phyloP scores from a whole-genome alignment of 1,140 invertebrate genomes.

The Thaumatotibia leucotreta region DNA sequence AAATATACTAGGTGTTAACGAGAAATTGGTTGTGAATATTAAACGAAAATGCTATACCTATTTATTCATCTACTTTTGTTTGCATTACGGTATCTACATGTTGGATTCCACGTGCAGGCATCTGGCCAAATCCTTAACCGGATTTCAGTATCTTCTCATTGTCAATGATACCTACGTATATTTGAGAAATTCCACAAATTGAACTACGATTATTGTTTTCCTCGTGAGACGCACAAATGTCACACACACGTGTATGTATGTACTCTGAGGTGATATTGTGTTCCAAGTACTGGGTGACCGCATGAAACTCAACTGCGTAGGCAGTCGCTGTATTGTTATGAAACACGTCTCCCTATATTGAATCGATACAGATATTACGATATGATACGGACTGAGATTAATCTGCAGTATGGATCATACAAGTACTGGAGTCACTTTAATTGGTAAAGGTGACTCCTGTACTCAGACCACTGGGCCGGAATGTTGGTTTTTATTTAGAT shows the following conservation, averaged over 20 bases:
- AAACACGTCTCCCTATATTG: not conserved
- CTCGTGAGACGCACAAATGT: not conserved
- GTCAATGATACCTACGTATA: not conserved
- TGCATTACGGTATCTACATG: no score
- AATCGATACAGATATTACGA: not conserved
- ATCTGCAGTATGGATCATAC: not conserved
- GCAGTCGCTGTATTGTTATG: not conserved
- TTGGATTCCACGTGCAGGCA: not conserved
- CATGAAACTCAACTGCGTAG: constrained; percentile 4
- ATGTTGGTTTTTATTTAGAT: no score
- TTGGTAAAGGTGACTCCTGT: no score
- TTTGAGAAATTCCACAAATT: not conserved
- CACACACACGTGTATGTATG: not conserved
- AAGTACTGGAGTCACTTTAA: no score
- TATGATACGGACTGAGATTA: not conserved
- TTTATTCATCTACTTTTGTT: no score
- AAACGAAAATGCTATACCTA: no score
- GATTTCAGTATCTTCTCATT: not conserved
- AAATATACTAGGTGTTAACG: no score
- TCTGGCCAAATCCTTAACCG: not conserved
- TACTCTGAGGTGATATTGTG: not conserved
- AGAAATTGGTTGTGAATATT: no score
- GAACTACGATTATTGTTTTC: not conserved
- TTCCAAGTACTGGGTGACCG: constrained; percentile 5
- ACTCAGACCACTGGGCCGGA: no score